Evolutionary conservation across 2,797 vertebrate genomes (phyloP).

Genomic region (Danio aesculapii): DNA sequence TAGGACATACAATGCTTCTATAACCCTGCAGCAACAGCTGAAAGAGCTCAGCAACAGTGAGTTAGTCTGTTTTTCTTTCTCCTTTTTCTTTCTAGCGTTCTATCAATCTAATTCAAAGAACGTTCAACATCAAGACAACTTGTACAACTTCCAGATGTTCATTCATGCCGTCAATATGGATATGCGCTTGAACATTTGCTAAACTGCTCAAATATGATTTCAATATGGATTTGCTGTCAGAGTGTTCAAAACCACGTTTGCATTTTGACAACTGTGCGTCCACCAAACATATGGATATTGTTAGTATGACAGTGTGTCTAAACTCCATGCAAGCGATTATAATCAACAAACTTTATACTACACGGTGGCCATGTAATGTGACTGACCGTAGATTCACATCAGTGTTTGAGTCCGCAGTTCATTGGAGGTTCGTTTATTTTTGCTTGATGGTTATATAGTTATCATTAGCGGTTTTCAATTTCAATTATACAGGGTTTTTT

Average conservation of each 20-base stretch:
- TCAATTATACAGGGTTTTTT: not conserved
- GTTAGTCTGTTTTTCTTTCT: constrained; percentile 50
- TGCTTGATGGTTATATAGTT: not conserved
- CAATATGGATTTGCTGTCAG: constrained; percentile 32
- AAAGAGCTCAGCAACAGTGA: constrained; percentile 77
- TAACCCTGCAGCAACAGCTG: constrained; percentile 70
- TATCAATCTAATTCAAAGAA: constrained; percentile 3
- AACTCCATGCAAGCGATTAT: not conserved
- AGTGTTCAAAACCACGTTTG: not conserved
- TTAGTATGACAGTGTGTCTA: constrained; percentile 4
- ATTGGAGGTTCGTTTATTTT: not conserved
- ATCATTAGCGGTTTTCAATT: not conserved
- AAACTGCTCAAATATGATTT: constrained; percentile 10
- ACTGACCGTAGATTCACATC: not conserved
- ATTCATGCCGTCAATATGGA: constrained; percentile 5
- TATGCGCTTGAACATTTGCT: constrained; percentile 23
- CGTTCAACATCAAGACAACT: not conserved
- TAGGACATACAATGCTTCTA: constrained; percentile 64
- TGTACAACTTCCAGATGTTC: constrained; percentile 21
- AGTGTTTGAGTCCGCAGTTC: not conserved
- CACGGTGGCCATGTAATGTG: not conserved
- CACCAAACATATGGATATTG: constrained; percentile 31
- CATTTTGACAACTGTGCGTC: constrained; percentile 29
- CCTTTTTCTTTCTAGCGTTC: not conserved
- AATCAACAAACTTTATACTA: not conserved